Conservation (phyloP, 1,140 invertebrate genomes). For the Adelges cooleyi region DNA sequence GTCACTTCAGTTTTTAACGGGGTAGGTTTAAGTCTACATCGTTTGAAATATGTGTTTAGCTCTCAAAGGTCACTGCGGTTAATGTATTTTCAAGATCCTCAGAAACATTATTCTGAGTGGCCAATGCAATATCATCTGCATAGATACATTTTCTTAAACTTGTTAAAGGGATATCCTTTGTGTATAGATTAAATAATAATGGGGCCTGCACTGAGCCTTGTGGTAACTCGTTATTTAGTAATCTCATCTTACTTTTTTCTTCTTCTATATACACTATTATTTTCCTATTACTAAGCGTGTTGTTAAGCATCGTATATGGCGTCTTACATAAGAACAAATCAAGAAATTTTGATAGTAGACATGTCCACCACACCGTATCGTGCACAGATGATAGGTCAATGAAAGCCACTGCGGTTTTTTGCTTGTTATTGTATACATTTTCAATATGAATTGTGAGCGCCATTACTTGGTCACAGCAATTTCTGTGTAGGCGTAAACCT, state of each 20-base stretch:
- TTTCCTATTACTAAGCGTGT: neutral
- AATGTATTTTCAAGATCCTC: conserved; percentile 1
- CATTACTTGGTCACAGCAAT: neutral
- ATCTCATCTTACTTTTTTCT: neutral
- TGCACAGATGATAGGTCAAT: neutral
- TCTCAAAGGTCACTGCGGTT: neutral
- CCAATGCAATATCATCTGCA: neutral
- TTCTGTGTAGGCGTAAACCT: neutral
- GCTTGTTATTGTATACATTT: neutral
- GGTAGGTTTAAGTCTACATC: neutral
- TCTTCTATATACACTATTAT: neutral
- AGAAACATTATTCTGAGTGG: neutral
- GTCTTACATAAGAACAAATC: neutral
- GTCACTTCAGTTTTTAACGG: neutral
- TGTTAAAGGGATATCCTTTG: neutral
- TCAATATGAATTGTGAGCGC: neutral
- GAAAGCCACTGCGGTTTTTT: neutral
- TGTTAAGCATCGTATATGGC: neutral
- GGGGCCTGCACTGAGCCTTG: too few species aligned
- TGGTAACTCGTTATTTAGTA: too few species aligned
- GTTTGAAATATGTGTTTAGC: neutral
- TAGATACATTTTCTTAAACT: neutral
- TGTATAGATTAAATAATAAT: conserved; percentile 18
- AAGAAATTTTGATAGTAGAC: neutral
- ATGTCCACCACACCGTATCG: neutral